Evolutionary conservation across 2,888 invertebrate species (phyloP).

Genomic region (Andrena dorsata): DNA sequence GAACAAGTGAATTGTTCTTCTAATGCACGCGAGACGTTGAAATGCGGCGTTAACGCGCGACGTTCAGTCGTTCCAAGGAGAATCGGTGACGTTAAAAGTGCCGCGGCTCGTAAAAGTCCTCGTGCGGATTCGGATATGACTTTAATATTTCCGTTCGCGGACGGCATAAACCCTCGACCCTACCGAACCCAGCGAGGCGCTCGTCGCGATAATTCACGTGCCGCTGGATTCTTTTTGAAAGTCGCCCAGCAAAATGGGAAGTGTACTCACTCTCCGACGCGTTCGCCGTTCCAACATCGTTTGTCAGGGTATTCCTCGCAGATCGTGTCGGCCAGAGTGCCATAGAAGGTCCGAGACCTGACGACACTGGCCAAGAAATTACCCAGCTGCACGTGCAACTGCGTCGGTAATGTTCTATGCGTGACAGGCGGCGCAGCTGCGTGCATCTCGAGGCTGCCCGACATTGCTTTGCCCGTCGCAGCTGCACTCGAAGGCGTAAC

Average conservation of each 20-base stretch:
- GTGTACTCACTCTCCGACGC: slow-evolving; percentile 90
- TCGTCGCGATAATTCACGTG: slow-evolving; percentile 10
- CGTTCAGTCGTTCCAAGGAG: neutral
- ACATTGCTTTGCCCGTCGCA: slow-evolving; percentile 58
- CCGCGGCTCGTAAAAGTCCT: slow-evolving; percentile 23
- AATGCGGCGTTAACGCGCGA: neutral
- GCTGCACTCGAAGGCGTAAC: slow-evolving; percentile 52
- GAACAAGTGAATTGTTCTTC: slow-evolving; percentile 5
- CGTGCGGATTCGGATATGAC: slow-evolving; percentile 19
- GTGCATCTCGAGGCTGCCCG: slow-evolving; percentile 52
- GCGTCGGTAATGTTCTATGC: slow-evolving; percentile 79
- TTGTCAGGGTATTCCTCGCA: slow-evolving; percentile 90
- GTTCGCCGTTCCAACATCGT: slow-evolving; percentile 93
- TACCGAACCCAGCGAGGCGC: neutral
- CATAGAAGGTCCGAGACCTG: slow-evolving; percentile 92
- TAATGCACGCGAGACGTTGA: neutral
- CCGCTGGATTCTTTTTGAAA: slow-evolving; percentile 3
- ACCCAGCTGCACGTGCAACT: slow-evolving; percentile 82
- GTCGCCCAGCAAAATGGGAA: neutral
- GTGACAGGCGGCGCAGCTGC: slow-evolving; percentile 61
- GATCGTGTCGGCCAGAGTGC: slow-evolving; percentile 91
- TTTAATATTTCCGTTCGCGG: slow-evolving; percentile 26
- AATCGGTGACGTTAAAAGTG: slow-evolving; percentile 24
- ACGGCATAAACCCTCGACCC: neutral
- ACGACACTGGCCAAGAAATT: slow-evolving; percentile 84